A percentile compares a stretch with the other conserved stretches of the same genome.
phyloP scores from a whole-genome alignment of 2,888 invertebrate species.

The Tanypteryx hageni region DNA sequence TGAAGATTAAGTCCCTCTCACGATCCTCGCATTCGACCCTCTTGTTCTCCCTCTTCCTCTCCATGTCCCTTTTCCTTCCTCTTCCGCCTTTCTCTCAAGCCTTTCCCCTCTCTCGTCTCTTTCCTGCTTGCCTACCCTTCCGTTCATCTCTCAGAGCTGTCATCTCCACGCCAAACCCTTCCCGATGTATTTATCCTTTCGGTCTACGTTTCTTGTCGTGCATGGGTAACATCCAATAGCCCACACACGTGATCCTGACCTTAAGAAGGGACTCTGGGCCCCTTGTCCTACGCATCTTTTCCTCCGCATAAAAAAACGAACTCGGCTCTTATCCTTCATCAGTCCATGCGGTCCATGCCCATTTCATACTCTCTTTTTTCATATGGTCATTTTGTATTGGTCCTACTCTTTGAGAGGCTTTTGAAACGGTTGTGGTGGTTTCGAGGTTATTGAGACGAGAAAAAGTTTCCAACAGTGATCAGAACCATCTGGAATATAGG shows the following conservation, averaged over 20 bases:
- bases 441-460: conserved; percentile 24
- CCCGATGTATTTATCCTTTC: neutral
- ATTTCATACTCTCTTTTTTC: neutral
- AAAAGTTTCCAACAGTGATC: neutral
- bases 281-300: neutral
- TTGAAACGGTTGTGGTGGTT: neutral
- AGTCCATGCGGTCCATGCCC: neutral
- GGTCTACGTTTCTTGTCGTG: neutral
- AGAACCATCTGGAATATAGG: neutral
- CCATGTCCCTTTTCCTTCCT: neutral
- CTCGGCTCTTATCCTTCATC: neutral
- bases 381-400: neutral
- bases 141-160: neutral
- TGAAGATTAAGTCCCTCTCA: no score
- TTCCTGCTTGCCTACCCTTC: neutral
- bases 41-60: no score
- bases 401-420: neutral
- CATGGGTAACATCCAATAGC: neutral
- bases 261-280: neutral
- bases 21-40: no score
- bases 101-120: neutral
- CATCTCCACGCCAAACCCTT: neutral
- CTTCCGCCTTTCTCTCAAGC: neutral
- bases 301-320: neutral
- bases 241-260: conserved; percentile 1